phyloP scores from a whole-genome alignment of 2,113 vertebrate genomes.

The Sebastes schlegelii region DNA sequence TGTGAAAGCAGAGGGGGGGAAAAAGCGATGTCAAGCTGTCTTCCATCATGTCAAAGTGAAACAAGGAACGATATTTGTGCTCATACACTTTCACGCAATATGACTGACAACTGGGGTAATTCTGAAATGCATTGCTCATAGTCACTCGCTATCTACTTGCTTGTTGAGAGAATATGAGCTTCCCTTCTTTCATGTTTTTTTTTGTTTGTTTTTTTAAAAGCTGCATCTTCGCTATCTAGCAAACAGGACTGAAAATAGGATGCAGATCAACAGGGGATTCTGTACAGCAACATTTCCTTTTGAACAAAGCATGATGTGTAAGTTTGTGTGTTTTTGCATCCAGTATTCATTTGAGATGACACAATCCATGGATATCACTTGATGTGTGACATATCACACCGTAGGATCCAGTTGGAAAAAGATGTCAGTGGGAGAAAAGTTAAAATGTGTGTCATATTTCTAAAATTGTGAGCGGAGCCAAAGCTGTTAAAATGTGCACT shows the following conservation, averaged over 20 bases:
- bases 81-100: not conserved
- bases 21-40: constrained; percentile 26
- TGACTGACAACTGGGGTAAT: constrained; percentile 33
- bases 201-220: not conserved
- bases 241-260: constrained; percentile 39
- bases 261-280: constrained; percentile 36
- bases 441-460: constrained; percentile 55
- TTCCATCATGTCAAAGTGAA: constrained; percentile 45
- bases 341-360: constrained; percentile 36
- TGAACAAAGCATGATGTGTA: not conserved
- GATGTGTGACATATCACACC: constrained; percentile 63
- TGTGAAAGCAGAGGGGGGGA: not conserved
- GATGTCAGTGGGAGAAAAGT: constrained; percentile 36
- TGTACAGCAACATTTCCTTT: not conserved
- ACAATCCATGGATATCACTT: constrained; percentile 31
- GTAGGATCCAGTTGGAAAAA: constrained; percentile 34
- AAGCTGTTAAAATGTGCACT: constrained; percentile 64
- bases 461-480: constrained; percentile 38
- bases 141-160: constrained; percentile 21
- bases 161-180: constrained; percentile 24
- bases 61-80: constrained; percentile 4
- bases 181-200: constrained; percentile 29
- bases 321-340: constrained; percentile 21
- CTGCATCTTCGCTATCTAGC: constrained; percentile 17
- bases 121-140: constrained; percentile 27